phyloP scores from a whole-genome alignment of 2,888 invertebrate species.

The Pandemis cinnamomeana region DNA sequence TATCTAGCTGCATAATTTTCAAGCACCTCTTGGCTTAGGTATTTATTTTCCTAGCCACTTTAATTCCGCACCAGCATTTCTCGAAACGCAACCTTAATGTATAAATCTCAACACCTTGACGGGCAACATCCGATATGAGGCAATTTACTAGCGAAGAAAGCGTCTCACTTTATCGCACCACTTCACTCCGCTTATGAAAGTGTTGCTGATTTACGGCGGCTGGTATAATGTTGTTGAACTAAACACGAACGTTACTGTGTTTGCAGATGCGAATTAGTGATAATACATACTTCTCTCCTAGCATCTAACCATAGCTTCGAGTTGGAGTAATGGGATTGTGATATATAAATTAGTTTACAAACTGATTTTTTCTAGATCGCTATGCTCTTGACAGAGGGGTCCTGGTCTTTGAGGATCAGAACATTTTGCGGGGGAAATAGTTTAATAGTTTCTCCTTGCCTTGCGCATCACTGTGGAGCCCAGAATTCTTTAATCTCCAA shows the following conservation, averaged over 20 bases:
- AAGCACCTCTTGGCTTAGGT: neutral
- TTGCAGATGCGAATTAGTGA: constrained; percentile 14
- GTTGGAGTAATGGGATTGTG: too few relatives aligned
- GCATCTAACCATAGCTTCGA: too few relatives aligned
- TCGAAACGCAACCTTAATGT: constrained; percentile 28
- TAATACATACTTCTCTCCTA: neutral
- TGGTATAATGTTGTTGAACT: constrained; percentile 49
- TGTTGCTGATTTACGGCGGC: constrained; percentile 50
- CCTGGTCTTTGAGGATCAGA: too few relatives aligned
- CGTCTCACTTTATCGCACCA: constrained; percentile 44
- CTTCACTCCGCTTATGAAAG: constrained; percentile 45
- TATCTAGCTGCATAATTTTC: neutral
- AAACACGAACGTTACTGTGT: constrained; percentile 35
- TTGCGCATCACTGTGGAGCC: too few relatives aligned
- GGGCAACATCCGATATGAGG: constrained; percentile 44
- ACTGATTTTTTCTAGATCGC: too few relatives aligned
- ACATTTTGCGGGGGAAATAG: too few relatives aligned
- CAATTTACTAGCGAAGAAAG: constrained; percentile 46
- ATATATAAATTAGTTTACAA: too few relatives aligned
- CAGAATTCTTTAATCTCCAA: too few relatives aligned
- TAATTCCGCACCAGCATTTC: constrained; percentile 17
- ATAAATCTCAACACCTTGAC: constrained; percentile 43
- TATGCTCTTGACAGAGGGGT: too few relatives aligned
- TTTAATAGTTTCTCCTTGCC: too few relatives aligned
- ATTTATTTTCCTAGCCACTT: neutral